phyloP scores from a whole-genome alignment of 2,888 invertebrate genomes.

The Leptinotarsa juncta region DNA sequence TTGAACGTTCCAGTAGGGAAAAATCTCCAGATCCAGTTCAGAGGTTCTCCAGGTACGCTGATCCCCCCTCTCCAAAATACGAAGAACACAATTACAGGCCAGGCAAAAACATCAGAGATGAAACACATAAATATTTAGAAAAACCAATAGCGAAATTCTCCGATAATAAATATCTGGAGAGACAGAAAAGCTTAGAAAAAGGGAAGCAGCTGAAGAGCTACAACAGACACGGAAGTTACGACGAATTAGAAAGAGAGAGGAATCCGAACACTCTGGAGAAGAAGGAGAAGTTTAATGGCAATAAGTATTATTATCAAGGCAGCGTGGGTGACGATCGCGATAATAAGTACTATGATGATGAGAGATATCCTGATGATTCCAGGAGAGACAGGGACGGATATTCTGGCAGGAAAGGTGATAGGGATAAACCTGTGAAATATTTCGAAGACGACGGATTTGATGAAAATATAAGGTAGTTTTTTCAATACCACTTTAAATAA shows the following conservation, averaged over 20 bases:
- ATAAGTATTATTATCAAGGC: conserved; percentile 43
- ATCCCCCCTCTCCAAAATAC: conserved; percentile 57
- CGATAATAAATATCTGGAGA: conserved; percentile 55
- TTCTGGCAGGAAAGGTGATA: conserved; percentile 42
- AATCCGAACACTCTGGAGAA: conserved; percentile 31
- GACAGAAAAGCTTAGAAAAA: conserved; percentile 35
- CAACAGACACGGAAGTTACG: conserved; percentile 49
- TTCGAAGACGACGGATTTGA: conserved; percentile 61
- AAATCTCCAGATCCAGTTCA: conserved; percentile 50
- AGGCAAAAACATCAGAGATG: conserved; percentile 36
- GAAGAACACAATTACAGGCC: conserved; percentile 49
- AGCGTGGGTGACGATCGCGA: conserved; percentile 34
- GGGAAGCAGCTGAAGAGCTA: conserved; percentile 27
- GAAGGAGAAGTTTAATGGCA: conserved; percentile 30
- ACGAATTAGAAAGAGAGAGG: conserved; percentile 43
- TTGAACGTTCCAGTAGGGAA: conserved; percentile 58
- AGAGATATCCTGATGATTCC: conserved; percentile 41
- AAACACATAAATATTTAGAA: conserved; percentile 55
- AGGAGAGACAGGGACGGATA: conserved; percentile 43
- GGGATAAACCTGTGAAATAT: conserved; percentile 53
- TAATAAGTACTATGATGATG: conserved; percentile 47
- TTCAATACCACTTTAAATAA: neutral
- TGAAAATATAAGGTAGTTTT: conserved; percentile 55
- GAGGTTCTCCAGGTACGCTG: conserved; percentile 45
- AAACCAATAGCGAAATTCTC: conserved; percentile 56